A percentile compares a stretch with the other conserved stretches of the same genome.
Evolutionary conservation across 2,888 invertebrate genomes (phyloP).

Genomic region (Dicyrtomina minuta): DNA sequence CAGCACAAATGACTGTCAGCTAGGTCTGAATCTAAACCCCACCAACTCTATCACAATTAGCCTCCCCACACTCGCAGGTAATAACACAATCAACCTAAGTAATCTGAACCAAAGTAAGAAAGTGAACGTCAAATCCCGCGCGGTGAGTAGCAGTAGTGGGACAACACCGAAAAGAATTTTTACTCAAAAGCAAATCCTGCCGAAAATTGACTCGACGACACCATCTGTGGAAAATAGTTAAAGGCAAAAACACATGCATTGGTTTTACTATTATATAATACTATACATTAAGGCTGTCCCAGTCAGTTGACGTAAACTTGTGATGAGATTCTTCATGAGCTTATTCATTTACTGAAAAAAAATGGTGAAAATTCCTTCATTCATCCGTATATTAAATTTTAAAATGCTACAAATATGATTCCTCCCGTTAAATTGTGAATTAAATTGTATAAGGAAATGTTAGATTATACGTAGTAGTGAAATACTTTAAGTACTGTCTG

Average conservation of each 20-base stretch:
- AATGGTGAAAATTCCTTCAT: background rate
- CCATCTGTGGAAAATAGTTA: conserved; percentile 46
- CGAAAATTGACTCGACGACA: conserved; percentile 53
- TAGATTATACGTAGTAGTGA: too few species aligned
- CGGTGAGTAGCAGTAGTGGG: conserved; percentile 49
- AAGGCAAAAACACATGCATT: background rate
- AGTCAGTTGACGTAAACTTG: conserved; percentile 16
- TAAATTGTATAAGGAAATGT: too few species aligned
- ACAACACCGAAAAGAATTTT: conserved; percentile 49
- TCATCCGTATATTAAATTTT: background rate
- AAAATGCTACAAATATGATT: background rate
- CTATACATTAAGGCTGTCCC: background rate
- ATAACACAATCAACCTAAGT: conserved; percentile 36
- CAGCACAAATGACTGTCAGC: conserved; percentile 52
- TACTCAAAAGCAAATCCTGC: conserved; percentile 53
- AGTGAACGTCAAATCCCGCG: conserved; percentile 44
- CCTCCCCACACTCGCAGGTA: conserved; percentile 39
- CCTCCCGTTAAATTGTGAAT: too few species aligned
- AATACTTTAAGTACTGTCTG: too few species aligned
- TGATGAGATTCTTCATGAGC: conserved; percentile 24
- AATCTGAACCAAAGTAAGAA: conserved; percentile 44
- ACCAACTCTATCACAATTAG: conserved; percentile 49
- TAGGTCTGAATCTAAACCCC: conserved; percentile 41
- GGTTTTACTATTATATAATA: too few species aligned
- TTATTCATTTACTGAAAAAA: conserved; percentile 1